A percentile compares a stretch with the other conserved stretches of the same genome.
Conservation (phyloP, 2,797 vertebrate genomes). For the Gymnopithys bicolor region DNA sequence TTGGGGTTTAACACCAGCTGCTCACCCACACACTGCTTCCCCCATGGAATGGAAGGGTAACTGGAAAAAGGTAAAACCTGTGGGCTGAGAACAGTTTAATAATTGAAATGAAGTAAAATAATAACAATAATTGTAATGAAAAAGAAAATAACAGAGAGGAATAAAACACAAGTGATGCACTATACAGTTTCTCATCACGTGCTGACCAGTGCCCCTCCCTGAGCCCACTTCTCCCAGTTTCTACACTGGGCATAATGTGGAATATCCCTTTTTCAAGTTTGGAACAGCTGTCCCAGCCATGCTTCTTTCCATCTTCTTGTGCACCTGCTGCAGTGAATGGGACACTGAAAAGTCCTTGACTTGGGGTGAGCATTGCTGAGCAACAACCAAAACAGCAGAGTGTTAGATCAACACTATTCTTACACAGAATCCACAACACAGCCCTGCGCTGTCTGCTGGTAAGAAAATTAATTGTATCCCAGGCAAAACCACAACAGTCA, state of each 20-base stretch:
- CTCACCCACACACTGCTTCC: neutral
- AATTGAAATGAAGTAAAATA: neutral
- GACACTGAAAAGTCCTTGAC: neutral
- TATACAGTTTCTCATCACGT: neutral
- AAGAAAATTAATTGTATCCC: neutral
- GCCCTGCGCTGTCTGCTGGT: neutral
- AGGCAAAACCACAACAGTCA: neutral
- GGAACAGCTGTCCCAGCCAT: neutral
- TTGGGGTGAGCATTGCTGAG: neutral
- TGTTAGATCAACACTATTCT: neutral
- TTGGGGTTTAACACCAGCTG: neutral
- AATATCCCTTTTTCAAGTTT: neutral
- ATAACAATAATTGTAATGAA: neutral
- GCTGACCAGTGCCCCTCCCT: neutral
- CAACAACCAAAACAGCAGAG: neutral
- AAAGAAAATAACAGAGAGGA: neutral
- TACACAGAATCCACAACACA: neutral
- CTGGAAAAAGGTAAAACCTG: neutral
- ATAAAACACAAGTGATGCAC: neutral
- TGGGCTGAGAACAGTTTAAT: neutral
- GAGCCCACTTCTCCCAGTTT: neutral
- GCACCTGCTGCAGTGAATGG: neutral
- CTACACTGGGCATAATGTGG: neutral
- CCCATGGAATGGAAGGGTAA: neutral
- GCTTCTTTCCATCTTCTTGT: neutral